Conservation (phyloP, 2,888 invertebrate species). For the Synanthedon myopaeformis region DNA sequence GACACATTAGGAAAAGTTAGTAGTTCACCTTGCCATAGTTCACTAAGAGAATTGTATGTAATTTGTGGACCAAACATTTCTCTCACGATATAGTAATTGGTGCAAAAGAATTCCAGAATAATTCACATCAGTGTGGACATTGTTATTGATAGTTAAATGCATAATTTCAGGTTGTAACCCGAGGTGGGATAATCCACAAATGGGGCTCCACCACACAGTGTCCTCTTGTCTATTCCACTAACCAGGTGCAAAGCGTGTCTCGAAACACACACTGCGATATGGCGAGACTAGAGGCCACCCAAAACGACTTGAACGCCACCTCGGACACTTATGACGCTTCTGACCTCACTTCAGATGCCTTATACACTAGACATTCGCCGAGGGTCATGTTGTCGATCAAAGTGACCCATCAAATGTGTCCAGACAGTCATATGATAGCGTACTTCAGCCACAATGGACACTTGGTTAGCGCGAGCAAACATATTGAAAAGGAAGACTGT, state of each 20-base stretch:
- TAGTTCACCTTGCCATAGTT: too few relatives aligned
- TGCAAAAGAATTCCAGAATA: too few relatives aligned
- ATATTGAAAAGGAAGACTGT: constrained; percentile 67
- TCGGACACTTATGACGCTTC: constrained; percentile 6
- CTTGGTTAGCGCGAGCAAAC: constrained; percentile 66
- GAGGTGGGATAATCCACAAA: constrained; percentile 55
- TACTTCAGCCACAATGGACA: constrained; percentile 70
- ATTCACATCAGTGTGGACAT: too few relatives aligned
- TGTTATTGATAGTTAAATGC: background rate
- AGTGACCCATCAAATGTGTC: constrained; percentile 63
- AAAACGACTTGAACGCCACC: constrained; percentile 4
- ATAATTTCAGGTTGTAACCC: constrained; percentile 46
- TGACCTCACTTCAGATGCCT: constrained; percentile 23
- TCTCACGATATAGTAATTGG: too few relatives aligned
- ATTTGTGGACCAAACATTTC: too few relatives aligned
- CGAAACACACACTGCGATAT: constrained; percentile 29
- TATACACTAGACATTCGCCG: constrained; percentile 35
- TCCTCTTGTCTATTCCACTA: constrained; percentile 29
- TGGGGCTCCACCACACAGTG: constrained; percentile 65
- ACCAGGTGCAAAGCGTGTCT: constrained; percentile 28
- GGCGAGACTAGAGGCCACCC: constrained; percentile 1
- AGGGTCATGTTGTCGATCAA: constrained; percentile 52
- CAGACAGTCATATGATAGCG: constrained; percentile 62
- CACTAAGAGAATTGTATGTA: too few relatives aligned
- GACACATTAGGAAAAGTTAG: too few relatives aligned